Percentiles rank a stretch among this genome's conserved stretches.
Conservation (phyloP, 1,140 invertebrate species). For the Phortica variegata region DNA sequence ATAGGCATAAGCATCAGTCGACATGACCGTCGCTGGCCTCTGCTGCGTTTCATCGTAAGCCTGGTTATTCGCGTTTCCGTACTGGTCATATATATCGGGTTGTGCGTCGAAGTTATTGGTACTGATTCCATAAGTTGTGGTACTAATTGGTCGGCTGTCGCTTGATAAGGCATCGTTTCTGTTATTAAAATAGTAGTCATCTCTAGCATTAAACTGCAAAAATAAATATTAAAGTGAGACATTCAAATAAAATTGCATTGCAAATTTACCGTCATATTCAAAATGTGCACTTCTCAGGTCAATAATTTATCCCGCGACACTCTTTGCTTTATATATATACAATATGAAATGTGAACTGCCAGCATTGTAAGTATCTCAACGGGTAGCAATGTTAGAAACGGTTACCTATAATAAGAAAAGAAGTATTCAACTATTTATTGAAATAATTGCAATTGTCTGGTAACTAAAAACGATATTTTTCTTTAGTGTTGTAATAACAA, state of each 20-base stretch:
- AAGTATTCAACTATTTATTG: no score
- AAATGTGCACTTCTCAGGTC: conserved; percentile 10
- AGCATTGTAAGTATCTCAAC: no score
- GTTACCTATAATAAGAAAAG: no score
- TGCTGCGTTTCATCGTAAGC: conserved; percentile 4
- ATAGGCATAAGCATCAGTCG: neutral
- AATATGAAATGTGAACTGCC: no score
- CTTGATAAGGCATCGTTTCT: conserved; percentile 85
- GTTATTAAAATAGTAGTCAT: conserved; percentile 57
- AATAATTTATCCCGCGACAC: no score
- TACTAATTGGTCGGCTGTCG: conserved; percentile 78
- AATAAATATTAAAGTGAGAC: neutral
- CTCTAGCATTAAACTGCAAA: conserved; percentile 54
- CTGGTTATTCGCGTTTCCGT: neutral
- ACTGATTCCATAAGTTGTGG: conserved; percentile 61
- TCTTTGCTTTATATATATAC: no score
- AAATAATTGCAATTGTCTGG: no score
- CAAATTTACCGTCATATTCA: conserved; percentile 37
- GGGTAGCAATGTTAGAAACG: no score
- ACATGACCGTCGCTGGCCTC: neutral
- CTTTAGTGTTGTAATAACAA: no score
- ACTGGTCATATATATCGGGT: conserved; percentile 11
- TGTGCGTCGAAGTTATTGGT: conserved; percentile 12
- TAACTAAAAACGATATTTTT: no score
- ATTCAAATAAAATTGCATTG: neutral